Base-by-base conservation (phyloP, 1,140 invertebrate species). In the Cherax quadricarinatus region DNA sequence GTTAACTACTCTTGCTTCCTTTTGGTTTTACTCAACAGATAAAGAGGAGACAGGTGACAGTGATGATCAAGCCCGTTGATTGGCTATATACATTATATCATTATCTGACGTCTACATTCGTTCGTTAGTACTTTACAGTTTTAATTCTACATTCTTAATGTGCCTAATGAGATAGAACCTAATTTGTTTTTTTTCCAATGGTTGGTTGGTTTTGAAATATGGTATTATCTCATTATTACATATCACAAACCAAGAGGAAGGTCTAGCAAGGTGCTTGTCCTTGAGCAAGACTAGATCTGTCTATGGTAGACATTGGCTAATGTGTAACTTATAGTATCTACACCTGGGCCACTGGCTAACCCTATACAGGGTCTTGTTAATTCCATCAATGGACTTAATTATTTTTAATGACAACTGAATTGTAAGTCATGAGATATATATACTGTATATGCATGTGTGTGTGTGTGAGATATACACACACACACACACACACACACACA, bases 31-130 rank as follows among this genome's bases (percentile, higher is more conserved):
- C 57, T 88, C 91, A 30, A 88, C 90, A 91, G 90, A 91, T 91
- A 91, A 92, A 92, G 86, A 92, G 98, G 97, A 98, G 96, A 98
- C 98, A 96, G 98, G 97, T 95, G 97, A 98, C 96, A 98, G 97
- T 96, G 97, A 98, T 96, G 98, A 97, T 95, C 97, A 98, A 96
- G 97, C 97, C 95, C 97, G 97, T 96, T 98, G 96, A 96, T 21
- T 81, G 18, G 81, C n/a, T 41, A 62, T 24, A 53, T 62, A 62
- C 24, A 49, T 51, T 10, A 75, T 88, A 18, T 48, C 21, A n/a
- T 78, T 10, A 3, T 60, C n/a, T 62, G 80, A 14, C 24, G n/a
- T 79, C 51, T 6, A 75, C 48, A 53, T 70, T 57, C 53, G 85
- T 60, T 57, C 12, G 49, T 73, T 49, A 83, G 70, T 48, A 41